Conservation (phyloP, 2,797 vertebrate species). For the Phalanger gymnotis region DNA sequence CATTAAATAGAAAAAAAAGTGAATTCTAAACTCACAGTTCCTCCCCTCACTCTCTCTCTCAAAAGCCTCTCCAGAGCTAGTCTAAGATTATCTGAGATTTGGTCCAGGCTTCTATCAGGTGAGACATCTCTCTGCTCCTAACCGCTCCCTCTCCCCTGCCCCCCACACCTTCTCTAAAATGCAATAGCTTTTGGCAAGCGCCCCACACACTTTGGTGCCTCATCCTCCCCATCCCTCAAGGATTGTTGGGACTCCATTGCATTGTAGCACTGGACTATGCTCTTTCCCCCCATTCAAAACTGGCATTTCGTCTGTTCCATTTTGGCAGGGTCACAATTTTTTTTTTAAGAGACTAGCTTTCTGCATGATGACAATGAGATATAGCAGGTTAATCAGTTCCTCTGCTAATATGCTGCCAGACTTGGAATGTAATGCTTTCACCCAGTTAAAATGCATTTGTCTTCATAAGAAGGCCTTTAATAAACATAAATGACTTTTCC, state of each 20-base stretch:
- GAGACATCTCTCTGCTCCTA: neutral
- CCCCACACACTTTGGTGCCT: neutral
- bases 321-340: neutral
- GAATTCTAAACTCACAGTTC: neutral
- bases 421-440: neutral
- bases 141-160: neutral
- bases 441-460: neutral
- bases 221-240: neutral
- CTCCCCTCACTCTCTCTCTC: neutral
- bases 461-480: neutral
- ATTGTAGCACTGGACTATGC: neutral
- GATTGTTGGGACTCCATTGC: neutral
- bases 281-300: neutral
- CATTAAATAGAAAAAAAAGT: neutral
- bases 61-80: neutral
- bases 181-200: neutral
- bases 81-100: neutral
- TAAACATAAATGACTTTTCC: neutral
- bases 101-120: neutral
- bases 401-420: neutral
- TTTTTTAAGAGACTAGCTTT: neutral
- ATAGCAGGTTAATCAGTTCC: neutral
- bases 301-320: neutral
- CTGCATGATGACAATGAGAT: neutral
- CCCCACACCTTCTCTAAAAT: neutral